Base-by-base conservation (phyloP, 2,888 invertebrate species). In the Drosophila ustulata region DNA sequence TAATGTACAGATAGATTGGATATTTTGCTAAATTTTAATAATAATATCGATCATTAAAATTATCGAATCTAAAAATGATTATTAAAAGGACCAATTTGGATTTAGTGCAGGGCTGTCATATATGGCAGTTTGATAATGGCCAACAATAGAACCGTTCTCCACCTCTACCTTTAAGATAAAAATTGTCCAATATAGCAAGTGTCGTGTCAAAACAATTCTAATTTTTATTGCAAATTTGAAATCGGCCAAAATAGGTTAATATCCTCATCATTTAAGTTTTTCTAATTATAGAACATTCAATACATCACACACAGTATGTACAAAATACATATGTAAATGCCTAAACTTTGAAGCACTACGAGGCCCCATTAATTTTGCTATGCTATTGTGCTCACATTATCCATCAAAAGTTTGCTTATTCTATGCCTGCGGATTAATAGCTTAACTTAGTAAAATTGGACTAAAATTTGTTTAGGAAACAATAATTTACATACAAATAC, bases 381-480 rank as follows among this genome's bases (percentile, higher is more conserved):
- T 45, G 43, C 46, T 39, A 52, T 43, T 32, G 30, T 66, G 59
- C 43, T 34, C 34, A 52, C 39, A 74, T 58, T 65, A 50, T 47
- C 18, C 34, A 34, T 51, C 37, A 41, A 45, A n/a, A 28, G 37
- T 53, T 64, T 47, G 57, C 30, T n/a, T 23, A 11, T 7, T 9
- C 18, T 51, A 59, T 30, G 39, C 11, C 18, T 6, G 51, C 26
- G 28, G 52, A 47, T 52, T 47, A 26, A 39, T 51, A 61, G 51
- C 30, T 43, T 72, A 59, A 65, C 53, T 57, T 46, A 49, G 56
- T 61, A n/a, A n/a, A 39, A 53, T 55, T 73, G 34, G 59, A 82
- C 82, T 80, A 69, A 64, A 82, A 84, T 82, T 82, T 83, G 23
- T 64, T 25, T 58, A 57, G 6, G 52, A 56, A 62, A 56, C 59